Conservation (phyloP, 2,113 vertebrate genomes). For the Camelus bactrianus region DNA sequence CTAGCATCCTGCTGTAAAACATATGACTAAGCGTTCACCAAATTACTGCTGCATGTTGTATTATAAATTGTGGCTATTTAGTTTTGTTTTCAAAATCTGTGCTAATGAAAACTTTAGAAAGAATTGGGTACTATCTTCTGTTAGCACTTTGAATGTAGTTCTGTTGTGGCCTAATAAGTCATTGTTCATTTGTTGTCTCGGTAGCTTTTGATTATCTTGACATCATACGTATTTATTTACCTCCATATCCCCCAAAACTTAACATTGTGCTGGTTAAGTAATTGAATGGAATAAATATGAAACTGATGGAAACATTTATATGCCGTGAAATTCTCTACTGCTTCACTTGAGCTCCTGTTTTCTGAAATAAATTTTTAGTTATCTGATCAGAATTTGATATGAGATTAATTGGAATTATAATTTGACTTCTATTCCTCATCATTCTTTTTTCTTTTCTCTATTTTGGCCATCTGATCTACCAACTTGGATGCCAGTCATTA, state of each 20-base stretch:
- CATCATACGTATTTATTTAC: neutral
- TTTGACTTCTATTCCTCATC: neutral
- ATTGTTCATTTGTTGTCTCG: conserved; percentile 38
- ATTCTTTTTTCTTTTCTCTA: neutral
- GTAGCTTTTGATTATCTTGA: conserved; percentile 25
- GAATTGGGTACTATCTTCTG: neutral
- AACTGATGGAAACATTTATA: neutral
- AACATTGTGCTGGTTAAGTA: neutral
- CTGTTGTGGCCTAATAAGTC: neutral
- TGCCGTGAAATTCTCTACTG: neutral
- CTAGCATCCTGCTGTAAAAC: neutral
- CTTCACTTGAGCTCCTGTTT: neutral
- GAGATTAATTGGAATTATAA: neutral
- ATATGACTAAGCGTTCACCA: neutral
- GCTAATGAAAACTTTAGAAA: neutral
- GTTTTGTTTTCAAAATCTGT: neutral
- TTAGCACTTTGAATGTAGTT: neutral
- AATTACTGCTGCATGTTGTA: neutral
- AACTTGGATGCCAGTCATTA: neutral
- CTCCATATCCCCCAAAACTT: neutral
- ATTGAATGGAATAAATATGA: neutral
- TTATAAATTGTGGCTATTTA: neutral
- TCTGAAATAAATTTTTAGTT: neutral
- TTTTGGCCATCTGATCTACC: neutral
- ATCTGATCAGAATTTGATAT: neutral